phyloP scores from a whole-genome alignment of 2,113 vertebrate genomes.

The Hemicordylus capensis region DNA sequence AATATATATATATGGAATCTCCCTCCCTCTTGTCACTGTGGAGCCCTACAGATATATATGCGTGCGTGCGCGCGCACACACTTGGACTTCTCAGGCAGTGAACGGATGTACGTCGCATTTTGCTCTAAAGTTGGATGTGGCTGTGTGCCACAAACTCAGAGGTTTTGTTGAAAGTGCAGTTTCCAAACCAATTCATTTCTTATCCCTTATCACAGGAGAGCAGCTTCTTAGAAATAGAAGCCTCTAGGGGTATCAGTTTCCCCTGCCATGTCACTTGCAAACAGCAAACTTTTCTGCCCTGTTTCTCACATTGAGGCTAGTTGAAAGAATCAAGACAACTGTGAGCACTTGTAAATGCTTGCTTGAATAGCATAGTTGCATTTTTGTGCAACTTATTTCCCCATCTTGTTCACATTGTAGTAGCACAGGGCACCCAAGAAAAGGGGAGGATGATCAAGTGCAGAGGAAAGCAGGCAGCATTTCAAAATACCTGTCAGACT shows the following conservation, averaged over 20 bases:
- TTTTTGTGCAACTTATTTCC: no score
- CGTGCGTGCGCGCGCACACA: no score
- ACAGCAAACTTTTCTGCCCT: no score
- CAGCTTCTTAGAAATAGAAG: neutral
- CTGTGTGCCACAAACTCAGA: no score
- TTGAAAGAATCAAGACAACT: neutral
- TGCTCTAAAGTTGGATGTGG: neutral
- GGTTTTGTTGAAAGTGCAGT: neutral
- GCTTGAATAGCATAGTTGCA: neutral
- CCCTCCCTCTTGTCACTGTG: no score
- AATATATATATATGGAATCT: neutral
- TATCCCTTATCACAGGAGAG: neutral
- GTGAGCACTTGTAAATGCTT: neutral
- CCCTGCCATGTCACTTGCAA: neutral
- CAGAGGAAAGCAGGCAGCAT: no score
- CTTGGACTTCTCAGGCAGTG: no score
- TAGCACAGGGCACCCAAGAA: no score
- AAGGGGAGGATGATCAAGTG: no score
- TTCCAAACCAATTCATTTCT: neutral
- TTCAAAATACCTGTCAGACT: no score
- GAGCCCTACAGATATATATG: neutral
- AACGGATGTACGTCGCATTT: no score
- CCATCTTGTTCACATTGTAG: no score
- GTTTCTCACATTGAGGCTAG: neutral
- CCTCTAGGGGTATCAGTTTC: neutral